A percentile compares a stretch with the other conserved stretches of the same genome.
phyloP scores from a whole-genome alignment of 2,113 vertebrate species.

The Choloepus hoffmanni region DNA sequence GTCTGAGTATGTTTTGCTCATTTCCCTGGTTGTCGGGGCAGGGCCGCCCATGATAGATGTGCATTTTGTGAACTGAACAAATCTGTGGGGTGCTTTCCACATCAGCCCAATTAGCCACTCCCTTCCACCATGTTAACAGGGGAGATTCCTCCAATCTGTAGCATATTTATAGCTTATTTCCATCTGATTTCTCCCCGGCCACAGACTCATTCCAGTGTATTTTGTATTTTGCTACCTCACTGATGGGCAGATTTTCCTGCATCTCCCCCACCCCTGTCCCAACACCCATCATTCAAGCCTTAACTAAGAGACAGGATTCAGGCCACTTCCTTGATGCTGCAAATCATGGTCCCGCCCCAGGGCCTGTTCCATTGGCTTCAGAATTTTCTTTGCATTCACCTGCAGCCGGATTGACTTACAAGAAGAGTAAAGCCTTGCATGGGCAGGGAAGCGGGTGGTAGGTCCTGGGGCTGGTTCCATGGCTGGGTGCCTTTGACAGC shows the following conservation, averaged over 20 bases:
- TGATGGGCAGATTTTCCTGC: no score
- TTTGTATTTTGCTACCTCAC: not conserved
- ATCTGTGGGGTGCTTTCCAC: rapidly evolving
- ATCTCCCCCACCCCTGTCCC: not conserved
- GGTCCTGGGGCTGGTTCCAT: not conserved
- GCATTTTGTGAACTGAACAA: not conserved
- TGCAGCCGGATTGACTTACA: not conserved
- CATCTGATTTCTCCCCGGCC: not conserved
- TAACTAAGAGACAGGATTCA: not conserved
- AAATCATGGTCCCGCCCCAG: not conserved
- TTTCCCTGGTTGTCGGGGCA: not conserved
- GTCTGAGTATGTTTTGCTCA: not conserved
- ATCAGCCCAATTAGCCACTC: not conserved
- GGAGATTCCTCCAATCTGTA: not conserved
- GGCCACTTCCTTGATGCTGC: not conserved
- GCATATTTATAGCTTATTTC: not conserved
- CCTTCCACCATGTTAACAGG: not conserved
- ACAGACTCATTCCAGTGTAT: not conserved
- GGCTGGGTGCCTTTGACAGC: not conserved
- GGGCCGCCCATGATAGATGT: not conserved
- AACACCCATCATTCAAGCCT: not conserved
- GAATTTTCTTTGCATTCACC: not conserved
- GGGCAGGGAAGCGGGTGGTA: not conserved
- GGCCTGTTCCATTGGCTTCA: not conserved
- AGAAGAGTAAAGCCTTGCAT: not conserved